Base-by-base conservation (phyloP, 2,888 invertebrate species). In the Rosalia funebris region DNA sequence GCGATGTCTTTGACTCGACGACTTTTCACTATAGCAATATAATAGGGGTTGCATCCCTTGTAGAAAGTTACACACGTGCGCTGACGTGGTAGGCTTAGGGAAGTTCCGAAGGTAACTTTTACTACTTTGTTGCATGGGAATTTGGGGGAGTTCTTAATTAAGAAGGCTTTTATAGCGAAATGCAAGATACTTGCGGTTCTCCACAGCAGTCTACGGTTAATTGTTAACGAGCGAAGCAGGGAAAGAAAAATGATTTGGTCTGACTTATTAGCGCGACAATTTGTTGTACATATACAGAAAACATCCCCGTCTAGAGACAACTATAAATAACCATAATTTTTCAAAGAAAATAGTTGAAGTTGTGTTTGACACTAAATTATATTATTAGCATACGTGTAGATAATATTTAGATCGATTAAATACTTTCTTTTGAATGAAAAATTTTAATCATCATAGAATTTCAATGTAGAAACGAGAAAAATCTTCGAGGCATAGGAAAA, bases 1-100 rank as follows among this genome's bases (percentile, higher is more conserved):
- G 67, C 70, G 60, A 70, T 70, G 73, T 73, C 75, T 77, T 77
- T 77, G 75, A 75, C 70, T 72, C 68, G 57, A 41, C 25, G 57
- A 48, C 57, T 57, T 50, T 50, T 57, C 56, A 56, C 57, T 57
- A 41, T 57, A 32, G 56, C 47, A 56, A 56, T 56, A 56, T 56
- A 56, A 19, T 17, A 47, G 47, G 56, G 47, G 56, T 37, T 54
- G 60, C 59, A 57, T 59, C 63, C 63, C 62, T 47, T 47, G 53
- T 57, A 56, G 52, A 45, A 52, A 63, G 59, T 56, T 59, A 60
- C 63, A 63, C 63, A 57, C 63, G 59, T 62, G 61, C 61, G 54
- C 53, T 46, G 50, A 46, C 53, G 58, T 58, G 37, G 58, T 44
- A 39, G 50, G 55, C 41, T 55, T 58, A 58, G 58, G 50, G 44